phyloP scores from a whole-genome alignment of 2,888 invertebrate species.

The Pristionchus maxplancki region DNA sequence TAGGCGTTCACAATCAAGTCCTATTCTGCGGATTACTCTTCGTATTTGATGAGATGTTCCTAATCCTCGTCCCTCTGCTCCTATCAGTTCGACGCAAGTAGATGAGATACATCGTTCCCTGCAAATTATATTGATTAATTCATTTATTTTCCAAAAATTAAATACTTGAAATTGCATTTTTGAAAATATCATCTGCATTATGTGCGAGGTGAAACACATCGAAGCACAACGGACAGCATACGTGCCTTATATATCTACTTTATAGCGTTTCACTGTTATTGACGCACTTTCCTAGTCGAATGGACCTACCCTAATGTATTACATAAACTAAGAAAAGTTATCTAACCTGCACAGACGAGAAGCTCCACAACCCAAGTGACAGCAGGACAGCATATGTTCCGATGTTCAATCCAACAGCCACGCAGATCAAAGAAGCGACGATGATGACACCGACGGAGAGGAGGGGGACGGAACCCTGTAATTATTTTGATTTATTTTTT shows the following conservation, averaged over 20 bases:
- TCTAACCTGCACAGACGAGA: neutral
- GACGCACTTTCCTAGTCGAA: too few species aligned
- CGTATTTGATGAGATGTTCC: neutral
- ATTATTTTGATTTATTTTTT: neutral
- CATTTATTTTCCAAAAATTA: too few species aligned
- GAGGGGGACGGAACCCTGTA: neutral
- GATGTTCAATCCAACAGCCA: neutral
- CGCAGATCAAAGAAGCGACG: neutral
- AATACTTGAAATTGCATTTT: too few species aligned
- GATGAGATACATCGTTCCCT: conserved; percentile 6
- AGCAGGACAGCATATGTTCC: neutral
- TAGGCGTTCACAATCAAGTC: neutral
- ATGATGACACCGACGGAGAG: neutral
- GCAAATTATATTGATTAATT: neutral
- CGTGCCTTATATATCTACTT: too few species aligned
- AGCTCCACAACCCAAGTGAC: neutral
- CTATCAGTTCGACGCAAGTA: neutral
- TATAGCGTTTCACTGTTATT: too few species aligned
- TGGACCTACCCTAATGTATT: too few species aligned
- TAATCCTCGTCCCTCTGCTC: neutral
- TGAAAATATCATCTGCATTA: too few species aligned
- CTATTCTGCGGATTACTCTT: neutral
- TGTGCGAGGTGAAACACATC: too few species aligned
- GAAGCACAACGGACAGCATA: too few species aligned
- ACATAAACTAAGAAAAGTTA: too few species aligned